Percentiles rank a stretch among this genome's conserved stretches.
Evolutionary conservation across 2,888 invertebrate species (phyloP).

Genomic region (Sacculina carcini): DNA sequence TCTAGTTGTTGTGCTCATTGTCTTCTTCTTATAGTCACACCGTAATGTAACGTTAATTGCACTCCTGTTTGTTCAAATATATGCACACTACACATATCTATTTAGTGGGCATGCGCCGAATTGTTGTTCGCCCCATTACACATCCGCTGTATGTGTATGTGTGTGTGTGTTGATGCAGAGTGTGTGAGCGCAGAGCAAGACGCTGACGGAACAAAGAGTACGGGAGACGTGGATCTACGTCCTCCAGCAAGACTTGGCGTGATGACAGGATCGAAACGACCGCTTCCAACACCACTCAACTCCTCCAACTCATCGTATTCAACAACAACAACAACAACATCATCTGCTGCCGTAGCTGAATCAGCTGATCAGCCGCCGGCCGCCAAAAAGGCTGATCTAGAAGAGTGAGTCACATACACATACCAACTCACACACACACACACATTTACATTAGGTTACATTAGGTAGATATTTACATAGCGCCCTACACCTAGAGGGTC

Average conservation of each 20-base stretch:
- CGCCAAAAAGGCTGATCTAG: not conserved
- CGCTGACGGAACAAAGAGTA: conserved; percentile 5
- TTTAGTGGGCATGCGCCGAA: not conserved
- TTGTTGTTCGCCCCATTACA: not conserved
- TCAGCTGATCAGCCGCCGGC: not conserved
- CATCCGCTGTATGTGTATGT: not conserved
- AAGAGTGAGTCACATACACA: not conserved
- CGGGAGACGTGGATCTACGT: not conserved
- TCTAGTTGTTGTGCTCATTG: not conserved
- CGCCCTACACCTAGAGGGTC: no score
- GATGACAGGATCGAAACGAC: no score
- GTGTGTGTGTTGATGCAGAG: not conserved
- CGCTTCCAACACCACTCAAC: not conserved
- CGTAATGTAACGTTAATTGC: no score
- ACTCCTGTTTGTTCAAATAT: not conserved
- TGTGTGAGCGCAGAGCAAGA: no score
- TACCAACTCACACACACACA: no score
- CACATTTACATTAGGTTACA: not conserved
- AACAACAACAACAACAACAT: no score
- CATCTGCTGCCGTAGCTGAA: no score
- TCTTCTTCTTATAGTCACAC: no score
- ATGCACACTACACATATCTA: not conserved
- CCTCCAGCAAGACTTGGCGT: not conserved
- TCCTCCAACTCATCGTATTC: no score
- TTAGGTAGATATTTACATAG: no score